A percentile compares a stretch with the other conserved stretches of the same genome.
Conservation (phyloP, 2,797 vertebrate species). For the Salmo trutta region DNA sequence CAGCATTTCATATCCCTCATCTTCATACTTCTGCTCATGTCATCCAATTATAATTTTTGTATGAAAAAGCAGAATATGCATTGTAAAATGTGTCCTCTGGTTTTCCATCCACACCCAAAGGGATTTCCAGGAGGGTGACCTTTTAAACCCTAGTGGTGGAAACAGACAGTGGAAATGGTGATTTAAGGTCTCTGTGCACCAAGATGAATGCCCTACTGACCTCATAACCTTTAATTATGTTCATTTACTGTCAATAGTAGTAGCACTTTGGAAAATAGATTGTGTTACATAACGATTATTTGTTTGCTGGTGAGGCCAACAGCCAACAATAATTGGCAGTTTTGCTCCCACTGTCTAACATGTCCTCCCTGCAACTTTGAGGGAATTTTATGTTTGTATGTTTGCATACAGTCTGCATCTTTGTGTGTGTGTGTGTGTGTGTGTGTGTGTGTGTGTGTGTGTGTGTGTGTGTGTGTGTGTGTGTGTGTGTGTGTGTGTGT, state of each 20-base stretch:
- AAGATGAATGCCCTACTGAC: conserved; percentile 7
- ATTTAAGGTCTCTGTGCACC: conserved; percentile 16
- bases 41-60: conserved; percentile 21
- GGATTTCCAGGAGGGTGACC: too few relatives aligned
- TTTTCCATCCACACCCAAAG: too few relatives aligned
- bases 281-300: too few relatives aligned
- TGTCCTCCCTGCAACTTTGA: neutral
- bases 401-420: neutral
- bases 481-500: too few relatives aligned
- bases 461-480: neutral
- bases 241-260: conserved; percentile 14
- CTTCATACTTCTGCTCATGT: conserved; percentile 12
- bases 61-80: neutral
- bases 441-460: neutral
- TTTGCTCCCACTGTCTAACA: too few relatives aligned
- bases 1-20: conserved; percentile 12
- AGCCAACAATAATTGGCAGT: too few relatives aligned
- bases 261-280: conserved; percentile 18
- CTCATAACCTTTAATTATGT: conserved; percentile 1
- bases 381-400: neutral
- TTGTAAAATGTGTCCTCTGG: too few relatives aligned
- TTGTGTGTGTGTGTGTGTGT: neutral
- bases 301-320: too few relatives aligned
- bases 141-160: neutral
- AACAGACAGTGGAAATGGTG: conserved; percentile 10